Base-by-base conservation (phyloP, 2,113 vertebrate species). In the Halcyon senegalensis region DNA sequence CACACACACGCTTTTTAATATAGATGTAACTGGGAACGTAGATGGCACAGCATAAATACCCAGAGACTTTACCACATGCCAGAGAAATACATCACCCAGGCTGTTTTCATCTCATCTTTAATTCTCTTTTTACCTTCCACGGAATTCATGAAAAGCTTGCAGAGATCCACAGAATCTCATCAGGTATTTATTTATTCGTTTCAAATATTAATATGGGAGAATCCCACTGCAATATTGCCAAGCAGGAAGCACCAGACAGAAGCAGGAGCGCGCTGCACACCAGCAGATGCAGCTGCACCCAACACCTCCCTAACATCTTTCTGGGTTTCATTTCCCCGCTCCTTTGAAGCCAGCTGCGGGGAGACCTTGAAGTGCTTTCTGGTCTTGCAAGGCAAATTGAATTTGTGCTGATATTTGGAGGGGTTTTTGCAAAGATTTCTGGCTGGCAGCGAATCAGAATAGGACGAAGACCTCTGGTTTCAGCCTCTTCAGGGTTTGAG, bases 151-250 rank as follows among this genome's bases (percentile, higher is more conserved):
- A 76, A 87, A 92, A 89, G 28, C 89, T 66, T 87, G 86, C 63
- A 53, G 92, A 90, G 62, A 92, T 84, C 51, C 66, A 69, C 86
- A 62, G 77, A 44, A 73, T 87, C 91, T 96, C 91, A 96, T 94
- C 84, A 94, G 91, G 77, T 96, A 96, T 95, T 97, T 97, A 97
- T 95, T 97, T 96, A 95, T 96, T 92, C 77, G 21, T 89, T 92
- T 96, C 79, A 97, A 97, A 96, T 96, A 96, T 96, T 95, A 93
- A 91, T 93, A 89, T 35, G 74, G 89, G 92, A 96, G 89, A 96
- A 96, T 96, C 87, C 81, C 63, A 89, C 92, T 92, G 83, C 67
- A 84, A 48, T 75, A 86, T 51, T 89, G 93, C 68, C 64, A 75
- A 56, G 69, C 43, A 72, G 73, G 69, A 92, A 66, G 86, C 62